Percentiles rank a stretch among this genome's conserved stretches.
Conservation (phyloP, 1,140 invertebrate genomes). For the Drosophila melanica region DNA sequence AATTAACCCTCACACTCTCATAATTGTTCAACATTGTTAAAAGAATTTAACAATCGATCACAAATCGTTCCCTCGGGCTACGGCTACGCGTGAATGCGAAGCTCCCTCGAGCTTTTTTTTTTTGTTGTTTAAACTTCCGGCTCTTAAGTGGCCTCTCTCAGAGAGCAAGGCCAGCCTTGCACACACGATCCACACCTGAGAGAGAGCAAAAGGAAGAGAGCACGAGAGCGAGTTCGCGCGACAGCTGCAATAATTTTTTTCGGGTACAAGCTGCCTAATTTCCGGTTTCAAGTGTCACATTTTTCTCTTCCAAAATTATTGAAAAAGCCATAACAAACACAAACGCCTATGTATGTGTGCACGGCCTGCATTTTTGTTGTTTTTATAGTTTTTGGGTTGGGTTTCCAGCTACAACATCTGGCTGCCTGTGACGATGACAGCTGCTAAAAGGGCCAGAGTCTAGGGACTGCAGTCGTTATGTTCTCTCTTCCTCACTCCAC, state of each 20-base stretch:
- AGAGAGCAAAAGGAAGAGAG: slow-evolving; percentile 9
- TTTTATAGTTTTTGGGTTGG: slow-evolving; percentile 74
- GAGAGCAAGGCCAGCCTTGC: slow-evolving; percentile 11
- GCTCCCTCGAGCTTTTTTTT: slow-evolving; percentile 16
- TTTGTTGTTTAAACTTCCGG: slow-evolving; percentile 11
- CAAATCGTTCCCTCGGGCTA: slow-evolving; percentile 21
- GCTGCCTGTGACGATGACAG: slow-evolving; percentile 58
- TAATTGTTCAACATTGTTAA: slow-evolving; percentile 7
- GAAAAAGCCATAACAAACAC: slow-evolving; percentile 74
- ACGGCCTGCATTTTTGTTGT: slow-evolving; percentile 39
- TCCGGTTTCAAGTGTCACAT: slow-evolving; percentile 80
- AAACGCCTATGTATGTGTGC: slow-evolving; percentile 4
- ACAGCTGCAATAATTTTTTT: slow-evolving; percentile 66
- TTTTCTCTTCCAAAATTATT: slow-evolving; percentile 63
- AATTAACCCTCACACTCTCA: background rate
- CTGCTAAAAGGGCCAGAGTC: slow-evolving; percentile 70
- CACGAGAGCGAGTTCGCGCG: slow-evolving; percentile 12
- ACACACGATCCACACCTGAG: slow-evolving; percentile 13
- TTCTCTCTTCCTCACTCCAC: background rate
- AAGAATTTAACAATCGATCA: slow-evolving; percentile 21
- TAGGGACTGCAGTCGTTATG: slow-evolving; percentile 2
- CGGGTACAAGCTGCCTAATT: slow-evolving; percentile 68
- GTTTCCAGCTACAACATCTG: slow-evolving; percentile 63
- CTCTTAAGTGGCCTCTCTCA: slow-evolving; percentile 6
- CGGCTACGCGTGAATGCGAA: background rate